phyloP scores from a whole-genome alignment of 2,797 vertebrate species.

The Parambassis ranga region DNA sequence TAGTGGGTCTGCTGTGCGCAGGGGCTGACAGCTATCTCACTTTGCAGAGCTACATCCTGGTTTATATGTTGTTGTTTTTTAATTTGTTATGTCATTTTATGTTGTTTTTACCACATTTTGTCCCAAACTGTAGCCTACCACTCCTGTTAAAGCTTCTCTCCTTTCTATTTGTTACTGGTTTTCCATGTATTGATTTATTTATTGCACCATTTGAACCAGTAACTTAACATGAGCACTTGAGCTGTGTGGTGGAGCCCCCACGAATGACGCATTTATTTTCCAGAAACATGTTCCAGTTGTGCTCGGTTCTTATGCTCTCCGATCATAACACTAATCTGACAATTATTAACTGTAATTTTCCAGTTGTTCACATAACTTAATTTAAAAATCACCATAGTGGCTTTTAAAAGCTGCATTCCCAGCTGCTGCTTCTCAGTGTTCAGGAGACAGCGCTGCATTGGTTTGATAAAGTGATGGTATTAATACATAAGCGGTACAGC shows the following conservation, averaged over 20 bases:
- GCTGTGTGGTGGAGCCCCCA: no score
- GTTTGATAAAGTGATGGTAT: not conserved
- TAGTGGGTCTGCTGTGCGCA: constrained; percentile 3
- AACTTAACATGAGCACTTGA: constrained; percentile 7
- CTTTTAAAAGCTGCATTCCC: not conserved
- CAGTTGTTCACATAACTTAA: not conserved
- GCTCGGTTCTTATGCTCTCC: not conserved
- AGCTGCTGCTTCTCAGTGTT: not conserved
- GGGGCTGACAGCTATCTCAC: not conserved
- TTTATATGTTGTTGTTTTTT: not conserved
- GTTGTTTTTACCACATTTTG: not conserved
- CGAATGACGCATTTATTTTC: not conserved
- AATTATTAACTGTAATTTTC: no score
- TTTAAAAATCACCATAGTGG: not conserved
- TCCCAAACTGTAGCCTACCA: not conserved
- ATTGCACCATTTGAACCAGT: no score
- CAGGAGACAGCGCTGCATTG: not conserved
- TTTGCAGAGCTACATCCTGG: not conserved
- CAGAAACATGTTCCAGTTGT: not conserved
- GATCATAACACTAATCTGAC: no score
- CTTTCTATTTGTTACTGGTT: not conserved
- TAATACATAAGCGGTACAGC: not conserved
- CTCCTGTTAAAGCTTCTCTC: no score
- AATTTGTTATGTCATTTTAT: not conserved
- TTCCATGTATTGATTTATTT: no score